phyloP scores from a whole-genome alignment of 2,797 vertebrate genomes.

The Pelochelys cantorii region DNA sequence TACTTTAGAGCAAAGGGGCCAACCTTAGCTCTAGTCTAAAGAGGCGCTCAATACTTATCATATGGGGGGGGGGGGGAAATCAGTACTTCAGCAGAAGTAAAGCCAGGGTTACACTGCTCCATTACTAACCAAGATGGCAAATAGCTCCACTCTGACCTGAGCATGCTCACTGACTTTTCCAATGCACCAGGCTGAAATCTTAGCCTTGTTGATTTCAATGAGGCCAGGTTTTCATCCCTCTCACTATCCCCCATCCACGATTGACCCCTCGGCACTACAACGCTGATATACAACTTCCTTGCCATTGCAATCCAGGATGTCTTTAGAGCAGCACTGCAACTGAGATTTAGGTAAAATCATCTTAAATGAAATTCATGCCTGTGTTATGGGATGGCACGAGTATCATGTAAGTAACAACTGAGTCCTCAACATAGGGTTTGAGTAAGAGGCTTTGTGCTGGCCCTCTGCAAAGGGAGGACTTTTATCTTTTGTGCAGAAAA shows the following conservation, averaged over 20 bases:
- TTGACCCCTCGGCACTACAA: rapidly evolving
- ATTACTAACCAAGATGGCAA: neutral
- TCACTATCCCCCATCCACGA: neutral
- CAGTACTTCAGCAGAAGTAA: neutral
- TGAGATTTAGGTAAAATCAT: neutral
- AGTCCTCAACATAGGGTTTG: too few species aligned
- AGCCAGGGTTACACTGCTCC: neutral
- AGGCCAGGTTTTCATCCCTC: neutral
- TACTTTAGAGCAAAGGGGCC: neutral
- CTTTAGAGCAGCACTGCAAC: neutral
- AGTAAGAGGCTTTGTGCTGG: too few species aligned
- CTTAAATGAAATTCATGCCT: neutral
- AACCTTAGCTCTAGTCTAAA: neutral
- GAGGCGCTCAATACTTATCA: neutral
- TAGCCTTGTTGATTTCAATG: neutral
- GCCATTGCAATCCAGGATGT: neutral
- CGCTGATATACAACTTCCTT: neutral
- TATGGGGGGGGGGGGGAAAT: neutral
- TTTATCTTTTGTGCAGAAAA: too few species aligned
- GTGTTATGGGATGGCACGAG: too few species aligned
- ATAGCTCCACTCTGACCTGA: neutral
- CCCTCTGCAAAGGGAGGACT: too few species aligned
- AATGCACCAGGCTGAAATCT: neutral
- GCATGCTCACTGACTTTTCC: neutral
- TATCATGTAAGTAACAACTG: too few species aligned